Evolutionary conservation across 2,888 invertebrate species (phyloP), one percentile per base, ranked within the genome.

Genomic region (Odontocerum albicorne): DNA sequence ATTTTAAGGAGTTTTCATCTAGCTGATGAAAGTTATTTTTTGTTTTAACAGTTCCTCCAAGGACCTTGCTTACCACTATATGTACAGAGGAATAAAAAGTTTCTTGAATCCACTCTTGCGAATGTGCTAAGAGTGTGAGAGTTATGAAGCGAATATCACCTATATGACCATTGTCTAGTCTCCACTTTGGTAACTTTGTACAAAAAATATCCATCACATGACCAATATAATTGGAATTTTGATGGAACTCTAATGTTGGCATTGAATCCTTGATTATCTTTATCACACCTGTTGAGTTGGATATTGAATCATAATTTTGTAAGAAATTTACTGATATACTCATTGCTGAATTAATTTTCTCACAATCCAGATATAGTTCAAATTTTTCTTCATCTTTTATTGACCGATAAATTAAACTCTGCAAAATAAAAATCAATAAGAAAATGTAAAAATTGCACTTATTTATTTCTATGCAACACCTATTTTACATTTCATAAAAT

Each of bases 231-330:
- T 65, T 66, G 35, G 80, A 72, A 67, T 79, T 81, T 67, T 78
- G 74, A 65, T 85, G 84, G 62, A 84, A 78, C 55, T 83, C 78
- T 27, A 87, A 66, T 56, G 80, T 75, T 0, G 79, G 72, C 36
- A 85, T 68, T 0, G 83, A 77, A 20, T 75, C 72, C 61, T 79
- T 75, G 17, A 84, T 78, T 32, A 72, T 68, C 38, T 62, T 67
- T 2, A 84, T 67, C 20, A 76, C 71, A 63, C 68, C 69, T 49
- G 58, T 58, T n/a, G 65, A 44, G 7, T 45, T 63, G 10, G 65
- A 61, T n/a, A 66, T 53, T 17, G 65, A 62, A 42, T 66, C 64
- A 36, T 67, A 63, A 52, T 70, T 67, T 63, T 72, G 72, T 21
- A 79, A 63, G 62, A 80, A 71, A 47, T 66, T 66, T 1, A 80